Base-by-base conservation (phyloP, 2,113 vertebrate species). In the Mobula birostris region DNA sequence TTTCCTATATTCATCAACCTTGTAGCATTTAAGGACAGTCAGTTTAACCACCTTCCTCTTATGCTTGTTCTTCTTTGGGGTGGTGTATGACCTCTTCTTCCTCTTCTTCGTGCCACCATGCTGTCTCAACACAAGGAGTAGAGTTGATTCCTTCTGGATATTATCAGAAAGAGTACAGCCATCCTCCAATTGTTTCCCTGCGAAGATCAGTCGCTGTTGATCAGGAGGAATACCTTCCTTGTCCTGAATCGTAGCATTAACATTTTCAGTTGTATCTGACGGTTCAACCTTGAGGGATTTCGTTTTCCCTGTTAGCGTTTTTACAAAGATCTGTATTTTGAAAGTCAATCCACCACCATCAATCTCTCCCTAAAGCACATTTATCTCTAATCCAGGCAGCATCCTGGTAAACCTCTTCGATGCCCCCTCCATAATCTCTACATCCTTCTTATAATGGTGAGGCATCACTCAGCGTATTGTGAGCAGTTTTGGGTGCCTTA, bases 61-160 rank as follows among this genome's bases (percentile, higher is more conserved):
- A 95, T 99, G 98, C 96, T 99, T 99, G 96, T 99, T 99, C 97
- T 99, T 99, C 97, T 99, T 99, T 95, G 99, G 99, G 83, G 99
- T 99, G 61, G 99, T 99, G 96, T 99, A 99, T 94, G 99, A 99
- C 98, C 99, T 99, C 99, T 99, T 99, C 99, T 99, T 99, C 94
- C 99, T 99, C 94, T 99, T 99, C 97, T 99, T 99, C 36, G 99
- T 99, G 94, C 99, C 99, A 95, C 99, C 99, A 48, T 98, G 98
- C 95, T 99, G 98, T 95, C 99, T 98, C 97, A 99, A 96, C 96
- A 99, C 99, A 96, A 99, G 96, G 95, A 99, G 99, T 94, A 99
- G 98, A 1, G 99, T 99, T 0, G 99, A 99, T 95, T 99, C 99
- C 99, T 99, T 99, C 94, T 99, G 99, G 95, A 99, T 99, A 92